Evolutionary conservation across 2,888 invertebrate genomes (phyloP).

Genomic region (Sminthurides aquaticus): DNA sequence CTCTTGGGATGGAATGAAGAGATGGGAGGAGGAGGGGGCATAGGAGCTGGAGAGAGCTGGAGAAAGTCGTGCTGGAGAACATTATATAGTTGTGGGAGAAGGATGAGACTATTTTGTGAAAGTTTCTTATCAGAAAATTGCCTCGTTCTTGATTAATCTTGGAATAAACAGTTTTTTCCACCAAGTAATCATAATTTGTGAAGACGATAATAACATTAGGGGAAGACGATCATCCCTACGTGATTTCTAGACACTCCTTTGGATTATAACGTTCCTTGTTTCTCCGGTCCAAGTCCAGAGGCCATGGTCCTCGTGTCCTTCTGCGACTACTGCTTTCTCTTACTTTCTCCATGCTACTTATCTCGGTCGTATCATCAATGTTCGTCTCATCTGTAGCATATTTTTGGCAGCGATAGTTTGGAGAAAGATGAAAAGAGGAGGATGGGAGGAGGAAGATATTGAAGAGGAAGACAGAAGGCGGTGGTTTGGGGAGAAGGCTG

Average conservation of each 20-base stretch:
- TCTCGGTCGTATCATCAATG: too few relatives aligned
- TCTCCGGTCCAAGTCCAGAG: too few relatives aligned
- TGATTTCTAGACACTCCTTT: background rate
- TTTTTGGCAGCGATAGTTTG: too few relatives aligned
- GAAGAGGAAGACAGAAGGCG: too few relatives aligned
- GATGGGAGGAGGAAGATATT: too few relatives aligned
- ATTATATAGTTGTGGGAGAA: background rate
- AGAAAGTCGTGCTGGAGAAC: background rate
- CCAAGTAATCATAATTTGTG: slow-evolving; percentile 7
- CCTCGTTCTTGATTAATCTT: slow-evolving; percentile 7
- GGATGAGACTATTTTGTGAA: background rate
- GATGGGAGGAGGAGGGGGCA: background rate
- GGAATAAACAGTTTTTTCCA: slow-evolving; percentile 2
- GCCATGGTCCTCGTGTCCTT: too few relatives aligned
- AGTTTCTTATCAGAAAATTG: slow-evolving; percentile 10
- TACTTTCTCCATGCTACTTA: too few relatives aligned
- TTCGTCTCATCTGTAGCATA: too few relatives aligned
- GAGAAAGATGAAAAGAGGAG: too few relatives aligned
- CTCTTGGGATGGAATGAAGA: background rate
- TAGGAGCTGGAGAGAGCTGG: background rate
- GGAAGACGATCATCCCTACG: slow-evolving; percentile 1
- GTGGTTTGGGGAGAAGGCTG: too few relatives aligned
- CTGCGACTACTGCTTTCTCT: too few relatives aligned
- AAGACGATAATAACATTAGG: slow-evolving; percentile 2
- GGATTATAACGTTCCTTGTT: background rate